These are phyloP conservation scores for Mamestra brassicae DNA, from an alignment of 2,888 invertebrate genomes.

Conservation along the genomic window DNA sequence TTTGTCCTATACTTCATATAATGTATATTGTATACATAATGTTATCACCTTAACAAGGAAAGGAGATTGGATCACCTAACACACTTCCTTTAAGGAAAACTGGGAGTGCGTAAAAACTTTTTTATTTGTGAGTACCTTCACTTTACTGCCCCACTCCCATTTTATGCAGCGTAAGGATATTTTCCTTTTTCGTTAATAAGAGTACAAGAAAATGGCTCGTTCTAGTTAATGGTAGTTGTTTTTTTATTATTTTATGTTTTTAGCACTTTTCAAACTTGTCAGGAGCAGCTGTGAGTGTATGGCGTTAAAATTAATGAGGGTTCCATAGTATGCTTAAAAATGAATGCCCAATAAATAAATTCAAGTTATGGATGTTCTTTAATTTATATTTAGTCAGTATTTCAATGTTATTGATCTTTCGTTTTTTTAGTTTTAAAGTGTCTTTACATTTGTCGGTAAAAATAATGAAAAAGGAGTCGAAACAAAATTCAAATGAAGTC, in stretches of 20 bases:
- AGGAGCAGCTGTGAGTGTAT: neutral
- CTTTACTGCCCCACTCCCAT: constrained; percentile 14
- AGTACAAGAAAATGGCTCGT: neutral
- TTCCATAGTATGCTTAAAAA: neutral
- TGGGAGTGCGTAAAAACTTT: constrained; percentile 22
- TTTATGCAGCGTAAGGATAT: constrained; percentile 31
- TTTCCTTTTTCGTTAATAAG: constrained; percentile 8
- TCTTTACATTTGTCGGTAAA: no score
- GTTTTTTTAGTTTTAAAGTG: no score
- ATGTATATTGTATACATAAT: neutral
- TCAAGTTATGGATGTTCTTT: neutral
- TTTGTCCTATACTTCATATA: constrained; percentile 1
- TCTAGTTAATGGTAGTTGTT: constrained; percentile 8
- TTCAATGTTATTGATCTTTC: no score
- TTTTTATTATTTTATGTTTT: neutral
- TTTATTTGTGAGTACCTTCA: constrained; percentile 10
- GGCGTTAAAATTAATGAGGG: neutral
- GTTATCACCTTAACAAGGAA: constrained; percentile 14
- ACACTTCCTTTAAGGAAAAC: constrained; percentile 21
- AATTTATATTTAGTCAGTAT: no score
- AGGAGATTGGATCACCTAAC: constrained; percentile 33
- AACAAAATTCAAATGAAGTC: no score
- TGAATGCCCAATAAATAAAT: no score
- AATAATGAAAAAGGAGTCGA: no score
- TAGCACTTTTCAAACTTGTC: neutral